Percentiles rank a stretch among this genome's conserved stretches.
Conservation (phyloP, 2,888 invertebrate genomes). For the Malthinus seriepunctatus region DNA sequence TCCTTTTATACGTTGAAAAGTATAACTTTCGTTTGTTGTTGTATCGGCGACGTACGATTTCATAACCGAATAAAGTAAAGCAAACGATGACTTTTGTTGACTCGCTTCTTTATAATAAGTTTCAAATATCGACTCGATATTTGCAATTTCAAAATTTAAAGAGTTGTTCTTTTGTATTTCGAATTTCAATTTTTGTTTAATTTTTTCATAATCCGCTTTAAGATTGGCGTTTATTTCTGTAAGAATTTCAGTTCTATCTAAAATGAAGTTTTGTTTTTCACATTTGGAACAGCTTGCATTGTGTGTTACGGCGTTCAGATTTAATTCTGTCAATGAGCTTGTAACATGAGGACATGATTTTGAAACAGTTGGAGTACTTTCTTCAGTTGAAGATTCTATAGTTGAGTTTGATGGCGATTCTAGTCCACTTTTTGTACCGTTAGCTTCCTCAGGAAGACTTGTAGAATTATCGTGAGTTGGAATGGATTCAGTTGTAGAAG, state of each 20-base stretch:
- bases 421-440: background rate
- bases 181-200: conserved; percentile 11
- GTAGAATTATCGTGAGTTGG: too few relatives aligned
- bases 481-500: too few relatives aligned
- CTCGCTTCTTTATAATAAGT: conserved; percentile 19
- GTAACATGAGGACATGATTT: too few relatives aligned
- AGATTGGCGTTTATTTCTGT: conserved; percentile 18
- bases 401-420: background rate
- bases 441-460: background rate
- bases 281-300: conserved; percentile 8
- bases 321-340: background rate
- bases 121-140: conserved; percentile 17
- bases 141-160: conserved; percentile 21
- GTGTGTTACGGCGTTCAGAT: too few relatives aligned
- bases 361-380: too few relatives aligned
- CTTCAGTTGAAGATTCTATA: too few relatives aligned
- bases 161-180: conserved; percentile 16
- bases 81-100: conserved; percentile 8
- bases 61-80: conserved; percentile 13
- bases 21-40: conserved; percentile 9
- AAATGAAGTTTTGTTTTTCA: conserved; percentile 5
- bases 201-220: conserved; percentile 13
- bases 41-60: conserved; percentile 7
- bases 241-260: conserved; percentile 17
- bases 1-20: conserved; percentile 14